Evolutionary conservation across 1,140 invertebrate species (phyloP), one percentile per base, ranked within the genome.

Genomic region (Caenorhabditis remanei): DNA sequence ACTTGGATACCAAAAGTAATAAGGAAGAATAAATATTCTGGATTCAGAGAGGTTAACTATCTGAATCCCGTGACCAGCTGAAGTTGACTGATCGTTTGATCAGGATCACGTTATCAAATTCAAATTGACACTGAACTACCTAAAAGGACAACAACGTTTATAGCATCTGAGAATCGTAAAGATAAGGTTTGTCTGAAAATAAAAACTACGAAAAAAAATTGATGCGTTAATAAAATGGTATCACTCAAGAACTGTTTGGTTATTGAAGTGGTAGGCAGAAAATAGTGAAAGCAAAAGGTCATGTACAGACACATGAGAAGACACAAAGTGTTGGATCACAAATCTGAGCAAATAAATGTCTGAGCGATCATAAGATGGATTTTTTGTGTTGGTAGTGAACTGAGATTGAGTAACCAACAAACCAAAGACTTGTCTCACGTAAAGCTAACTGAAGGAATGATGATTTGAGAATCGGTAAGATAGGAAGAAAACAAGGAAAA

Each of bases 181-280:
- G 41, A 71, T 71, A 71, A 71, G n/a, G 14, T 14, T 71, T n/a
- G 43, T 46, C 65, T 71, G 65, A 71, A 46, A 46, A 71, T 71
- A 1, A 19, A 40, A 19, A 14, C 7, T 53, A 53, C 50, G 13
- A 53, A 14, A 16, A 14, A 16, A 53, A 43, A 71, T 71, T 65
- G 32, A 65, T 65, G 61, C 32, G 24, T 24, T n/a, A 43, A 46
- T 46, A 71, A 71, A 71, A 46, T 46, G 19, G 40, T 71, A 71
- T 71, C 65, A 71, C 61, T 32, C 41, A 46, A 63, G 21, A 63
- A 40, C 61, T 40, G 61, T 32, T 8, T 9, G 11, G 24, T 41
- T 71, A 11, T 71, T 48, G 43, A 71, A 71, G 65, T 71, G 65
- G 65, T 71, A 46, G 65, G 13, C 43, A 19, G 3, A 48, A 48